Evolutionary conservation across 2,888 invertebrate genomes (phyloP).

Genomic region (Onchidella celtica): DNA sequence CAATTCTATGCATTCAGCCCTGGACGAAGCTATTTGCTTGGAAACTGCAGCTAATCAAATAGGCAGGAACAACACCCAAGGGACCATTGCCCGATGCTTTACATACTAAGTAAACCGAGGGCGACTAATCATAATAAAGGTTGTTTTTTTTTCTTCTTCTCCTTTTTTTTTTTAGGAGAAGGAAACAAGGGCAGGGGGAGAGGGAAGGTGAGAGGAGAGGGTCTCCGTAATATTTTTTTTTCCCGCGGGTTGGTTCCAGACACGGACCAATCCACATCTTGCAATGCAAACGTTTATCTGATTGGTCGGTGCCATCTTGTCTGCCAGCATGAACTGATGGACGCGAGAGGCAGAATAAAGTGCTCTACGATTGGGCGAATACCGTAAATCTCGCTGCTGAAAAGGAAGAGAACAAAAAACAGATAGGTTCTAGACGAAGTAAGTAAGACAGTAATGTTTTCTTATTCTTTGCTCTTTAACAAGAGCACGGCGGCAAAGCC

Average conservation of each 20-base stretch:
- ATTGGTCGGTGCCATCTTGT: conserved; percentile 33
- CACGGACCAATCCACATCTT: conserved; percentile 22
- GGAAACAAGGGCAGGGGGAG: too few relatives aligned
- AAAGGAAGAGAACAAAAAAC: background rate
- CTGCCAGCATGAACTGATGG: conserved; percentile 1
- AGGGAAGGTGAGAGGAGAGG: background rate
- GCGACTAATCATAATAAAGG: too few relatives aligned
- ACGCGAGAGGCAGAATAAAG: background rate
- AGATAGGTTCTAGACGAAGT: too few relatives aligned
- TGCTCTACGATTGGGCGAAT: conserved; percentile 2
- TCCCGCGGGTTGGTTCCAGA: conserved; percentile 22
- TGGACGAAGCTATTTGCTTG: background rate
- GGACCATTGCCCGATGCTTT: background rate
- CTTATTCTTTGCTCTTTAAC: background rate
- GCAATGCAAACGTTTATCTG: conserved; percentile 33
- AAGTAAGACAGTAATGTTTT: background rate
- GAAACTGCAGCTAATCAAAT: conserved; percentile 5
- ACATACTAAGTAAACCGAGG: background rate
- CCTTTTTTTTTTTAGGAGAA: too few relatives aligned
- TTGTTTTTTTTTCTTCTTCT: too few relatives aligned
- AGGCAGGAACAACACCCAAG: background rate
- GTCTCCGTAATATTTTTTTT: background rate
- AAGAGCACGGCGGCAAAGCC: background rate
- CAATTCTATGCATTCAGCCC: background rate
- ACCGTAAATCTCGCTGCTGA: background rate